Base-by-base conservation (phyloP, 2,888 invertebrate species). In the Thumatha senex region DNA sequence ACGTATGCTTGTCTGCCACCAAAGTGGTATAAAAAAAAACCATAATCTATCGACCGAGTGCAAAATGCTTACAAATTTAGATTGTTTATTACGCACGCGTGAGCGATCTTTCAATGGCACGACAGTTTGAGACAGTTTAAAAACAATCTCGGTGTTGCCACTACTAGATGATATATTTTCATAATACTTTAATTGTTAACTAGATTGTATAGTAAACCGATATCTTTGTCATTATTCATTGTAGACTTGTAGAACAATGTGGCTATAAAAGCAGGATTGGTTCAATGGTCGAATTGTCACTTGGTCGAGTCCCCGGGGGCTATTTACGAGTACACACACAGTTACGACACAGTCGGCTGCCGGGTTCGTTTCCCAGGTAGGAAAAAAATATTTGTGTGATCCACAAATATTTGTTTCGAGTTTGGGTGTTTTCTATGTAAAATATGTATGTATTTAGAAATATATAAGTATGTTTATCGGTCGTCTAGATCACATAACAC, bases 71-170 rank as follows among this genome's bases (percentile, higher is more conserved):
- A 45, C 14, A 45, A 34, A 38, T 30, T 14, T 14, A 36, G 38
- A 36, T 45, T 0, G 15, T 45, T 53, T 42, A 30, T 42, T 11
- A 11, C 24, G n/a, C 30, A 15, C 41, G 51, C 46, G 61, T 56
- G 40, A 51, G 53, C 40, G 48, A 39, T 41, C 15, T 51, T 40
- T 44, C 61, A 62, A 60, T 60, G 56, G 39, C 42, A 39, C 38
- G 47, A 2, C 24, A 29, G 2, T 13, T 30, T 12, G 34, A 44
- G 34, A 51, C 30, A 30, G 11, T 45, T 38, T 35, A 35, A 31
- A 60, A 46, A 49, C 34, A 33, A 29, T 34, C 3, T 51, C 12
- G 7, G 13, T 35, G 24, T 44, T 35, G 44, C 44, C 18, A 44
- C 35, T 18, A 44, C 44, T 35, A 44, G 8, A 24, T 14, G 12